Evolutionary conservation across 2,888 invertebrate species (phyloP).

Genomic region (Drosophila kambysellisi): DNA sequence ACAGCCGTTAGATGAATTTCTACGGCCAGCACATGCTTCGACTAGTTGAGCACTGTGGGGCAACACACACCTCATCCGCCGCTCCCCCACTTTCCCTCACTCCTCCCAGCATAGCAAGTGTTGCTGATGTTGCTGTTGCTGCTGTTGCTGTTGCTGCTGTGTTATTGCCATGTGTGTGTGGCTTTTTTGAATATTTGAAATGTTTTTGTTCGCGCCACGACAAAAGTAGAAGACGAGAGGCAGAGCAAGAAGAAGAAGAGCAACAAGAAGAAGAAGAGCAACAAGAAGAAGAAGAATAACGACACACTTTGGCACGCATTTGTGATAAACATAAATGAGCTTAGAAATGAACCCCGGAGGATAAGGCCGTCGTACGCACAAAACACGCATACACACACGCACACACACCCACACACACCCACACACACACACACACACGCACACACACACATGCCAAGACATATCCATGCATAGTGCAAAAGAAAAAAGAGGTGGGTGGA

Average conservation of each 20-base stretch:
- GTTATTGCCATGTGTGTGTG: conserved; percentile 25
- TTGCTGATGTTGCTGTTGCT: conserved; percentile 8
- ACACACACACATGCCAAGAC: conserved; percentile 22
- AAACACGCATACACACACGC: conserved; percentile 24
- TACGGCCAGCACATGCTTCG: conserved; percentile 82
- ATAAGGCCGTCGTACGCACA: conserved; percentile 64
- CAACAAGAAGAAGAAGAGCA: neutral
- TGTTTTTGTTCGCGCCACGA: conserved; percentile 75
- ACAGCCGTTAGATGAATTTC: conserved; percentile 85
- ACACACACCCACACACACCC: neutral
- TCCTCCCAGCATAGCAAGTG: conserved; percentile 32
- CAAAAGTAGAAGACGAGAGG: conserved; percentile 34
- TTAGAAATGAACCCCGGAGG: conserved; percentile 85
- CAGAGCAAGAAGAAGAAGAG: neutral
- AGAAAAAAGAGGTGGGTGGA: conserved; percentile 3
- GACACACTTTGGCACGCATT: conserved; percentile 84
- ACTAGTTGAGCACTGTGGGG: conserved; percentile 66
- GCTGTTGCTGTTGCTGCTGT: conserved; percentile 21
- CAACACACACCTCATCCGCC: neutral
- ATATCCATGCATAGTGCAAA: conserved; percentile 55
- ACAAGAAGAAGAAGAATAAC: conserved; percentile 64
- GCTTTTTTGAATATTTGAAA: conserved; percentile 80
- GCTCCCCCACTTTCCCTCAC: neutral
- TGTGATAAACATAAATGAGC: conserved; percentile 85
- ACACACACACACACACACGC: neutral